phyloP scores from a whole-genome alignment of 2,888 invertebrate species.

The Aspidiotus rigidus region DNA sequence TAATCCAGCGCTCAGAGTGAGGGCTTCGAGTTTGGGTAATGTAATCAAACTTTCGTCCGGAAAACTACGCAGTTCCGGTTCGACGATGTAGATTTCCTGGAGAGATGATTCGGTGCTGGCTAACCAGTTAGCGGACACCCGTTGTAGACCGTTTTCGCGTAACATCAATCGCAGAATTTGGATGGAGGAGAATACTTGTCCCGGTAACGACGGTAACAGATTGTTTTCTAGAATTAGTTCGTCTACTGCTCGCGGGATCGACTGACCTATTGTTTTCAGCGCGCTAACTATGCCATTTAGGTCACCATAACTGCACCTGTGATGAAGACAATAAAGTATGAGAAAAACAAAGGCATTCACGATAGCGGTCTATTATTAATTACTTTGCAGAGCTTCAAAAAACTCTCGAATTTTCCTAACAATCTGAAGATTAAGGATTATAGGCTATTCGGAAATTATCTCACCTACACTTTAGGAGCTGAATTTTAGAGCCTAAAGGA shows the following conservation, averaged over 20 bases:
- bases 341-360: no score
- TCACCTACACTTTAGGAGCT: no score
- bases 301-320: slow-evolving; percentile 87
- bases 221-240: slow-evolving; percentile 82
- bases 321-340: slow-evolving; percentile 38
- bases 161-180: slow-evolving; percentile 71
- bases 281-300: slow-evolving; percentile 66
- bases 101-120: slow-evolving; percentile 65
- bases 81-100: slow-evolving; percentile 75
- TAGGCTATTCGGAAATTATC: no score
- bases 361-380: no score
- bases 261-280: slow-evolving; percentile 58
- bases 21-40: slow-evolving; percentile 66
- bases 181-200: slow-evolving; percentile 65
- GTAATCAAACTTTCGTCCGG: slow-evolving; percentile 69
- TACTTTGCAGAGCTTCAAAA: no score
- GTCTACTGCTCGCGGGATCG: slow-evolving; percentile 62
- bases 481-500: no score
- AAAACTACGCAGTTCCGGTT: slow-evolving; percentile 66
- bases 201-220: slow-evolving; percentile 73
- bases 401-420: no score
- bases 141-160: slow-evolving; percentile 70
- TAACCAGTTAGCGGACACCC: slow-evolving; percentile 71
- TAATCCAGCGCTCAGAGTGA: slow-evolving; percentile 68
- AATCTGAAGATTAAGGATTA: no score